These are phyloP conservation scores for Lithobates pipiens DNA, from an alignment of 2,797 vertebrate genomes.

Conservation along the genomic window DNA sequence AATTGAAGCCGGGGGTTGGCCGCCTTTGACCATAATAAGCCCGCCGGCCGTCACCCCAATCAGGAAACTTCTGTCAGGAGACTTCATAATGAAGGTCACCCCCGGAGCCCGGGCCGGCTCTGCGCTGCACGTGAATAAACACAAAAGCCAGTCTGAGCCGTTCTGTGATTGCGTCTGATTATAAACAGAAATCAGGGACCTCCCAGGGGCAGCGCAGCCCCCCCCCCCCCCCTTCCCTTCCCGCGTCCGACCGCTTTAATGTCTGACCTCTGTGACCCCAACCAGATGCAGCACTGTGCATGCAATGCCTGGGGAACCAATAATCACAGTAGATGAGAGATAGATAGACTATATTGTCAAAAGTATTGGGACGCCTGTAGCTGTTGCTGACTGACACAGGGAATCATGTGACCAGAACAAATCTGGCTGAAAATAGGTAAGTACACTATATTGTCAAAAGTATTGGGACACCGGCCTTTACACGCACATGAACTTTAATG, in stretches of 20 bases:
- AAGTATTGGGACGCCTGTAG: too few relatives aligned
- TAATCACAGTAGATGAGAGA: too few relatives aligned
- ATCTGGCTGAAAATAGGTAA: too few relatives aligned
- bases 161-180: slow-evolving; percentile 40
- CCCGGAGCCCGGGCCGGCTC: neutral
- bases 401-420: too few relatives aligned
- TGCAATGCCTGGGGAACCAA: too few relatives aligned
- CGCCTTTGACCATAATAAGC: neutral
- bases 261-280: neutral
- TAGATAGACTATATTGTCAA: too few relatives aligned
- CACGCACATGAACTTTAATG: too few relatives aligned
- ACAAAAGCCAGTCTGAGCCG: slow-evolving; percentile 8
- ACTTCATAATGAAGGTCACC: neutral
- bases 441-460: too few relatives aligned
- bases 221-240: neutral
- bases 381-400: too few relatives aligned
- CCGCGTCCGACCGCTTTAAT: neutral
- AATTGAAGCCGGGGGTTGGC: slow-evolving; percentile 8
- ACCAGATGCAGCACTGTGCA: neutral
- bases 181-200: slow-evolving; percentile 51
- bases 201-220: slow-evolving; percentile 34
- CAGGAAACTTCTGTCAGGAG: slow-evolving; percentile 18
- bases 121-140: slow-evolving; percentile 40
- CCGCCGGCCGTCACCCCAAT: slow-evolving; percentile 11
- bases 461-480: too few relatives aligned